These are phyloP conservation scores for Lepus timidus DNA, from an alignment of 2,113 vertebrate species.

Conservation along the genomic window DNA sequence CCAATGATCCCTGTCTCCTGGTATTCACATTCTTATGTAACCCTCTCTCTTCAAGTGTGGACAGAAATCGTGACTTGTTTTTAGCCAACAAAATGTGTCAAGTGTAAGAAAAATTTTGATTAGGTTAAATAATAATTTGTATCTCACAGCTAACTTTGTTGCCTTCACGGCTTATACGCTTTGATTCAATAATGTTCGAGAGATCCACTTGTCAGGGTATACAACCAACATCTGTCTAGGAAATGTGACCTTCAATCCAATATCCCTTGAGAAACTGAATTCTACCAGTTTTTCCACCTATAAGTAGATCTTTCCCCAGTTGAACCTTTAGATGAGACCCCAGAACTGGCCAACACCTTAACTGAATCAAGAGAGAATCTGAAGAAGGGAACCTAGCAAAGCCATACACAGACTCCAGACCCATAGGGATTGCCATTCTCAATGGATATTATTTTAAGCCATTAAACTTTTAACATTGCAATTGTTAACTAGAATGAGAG, in stretches of 20 bases:
- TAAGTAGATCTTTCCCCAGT: neutral
- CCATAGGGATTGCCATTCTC: neutral
- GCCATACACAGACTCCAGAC: neutral
- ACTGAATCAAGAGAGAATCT: neutral
- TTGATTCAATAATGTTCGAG: neutral
- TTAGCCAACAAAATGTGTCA: neutral
- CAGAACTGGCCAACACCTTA: neutral
- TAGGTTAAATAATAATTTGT: neutral
- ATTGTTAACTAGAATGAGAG: neutral
- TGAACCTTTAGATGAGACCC: neutral
- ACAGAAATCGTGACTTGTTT: neutral
- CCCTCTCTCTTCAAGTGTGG: neutral
- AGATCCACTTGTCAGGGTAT: neutral
- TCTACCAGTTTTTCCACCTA: neutral
- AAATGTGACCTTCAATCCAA: neutral
- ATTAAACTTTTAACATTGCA: neutral
- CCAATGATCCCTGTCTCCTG: neutral
- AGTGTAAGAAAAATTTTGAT: neutral
- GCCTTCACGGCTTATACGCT: neutral
- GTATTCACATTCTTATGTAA: neutral
- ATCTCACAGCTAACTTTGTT: neutral
- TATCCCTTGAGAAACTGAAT: neutral
- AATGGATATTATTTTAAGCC: neutral
- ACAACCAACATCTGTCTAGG: neutral
- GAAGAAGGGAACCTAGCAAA: neutral